A percentile compares a stretch with the other conserved stretches of the same genome.
phyloP scores from a whole-genome alignment of 2,888 invertebrate genomes.

The Drosophila peninsularis region DNA sequence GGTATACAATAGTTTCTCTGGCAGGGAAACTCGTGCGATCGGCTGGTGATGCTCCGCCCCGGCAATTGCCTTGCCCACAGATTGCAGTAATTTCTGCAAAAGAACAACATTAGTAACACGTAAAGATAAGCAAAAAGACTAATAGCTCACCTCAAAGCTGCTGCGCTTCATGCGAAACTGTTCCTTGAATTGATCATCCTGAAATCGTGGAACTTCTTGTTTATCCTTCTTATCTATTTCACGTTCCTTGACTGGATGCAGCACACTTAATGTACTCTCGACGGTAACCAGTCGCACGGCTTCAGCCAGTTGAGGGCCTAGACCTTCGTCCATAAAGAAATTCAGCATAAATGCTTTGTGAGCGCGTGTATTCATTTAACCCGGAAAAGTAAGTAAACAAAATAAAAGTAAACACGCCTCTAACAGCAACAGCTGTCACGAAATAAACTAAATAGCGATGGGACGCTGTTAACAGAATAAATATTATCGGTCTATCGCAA shows the following conservation, averaged over 20 bases:
- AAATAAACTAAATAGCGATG: background rate
- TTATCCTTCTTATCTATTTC: background rate
- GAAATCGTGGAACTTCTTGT: constrained; percentile 6
- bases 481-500: constrained; percentile 3
- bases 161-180: constrained; percentile 54
- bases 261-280: constrained; percentile 14
- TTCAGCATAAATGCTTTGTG: constrained; percentile 48
- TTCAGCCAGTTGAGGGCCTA: constrained; percentile 41
- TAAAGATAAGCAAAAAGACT: background rate
- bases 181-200: constrained; percentile 52
- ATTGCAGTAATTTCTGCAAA: constrained; percentile 33
- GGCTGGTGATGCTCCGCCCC: constrained; percentile 35
- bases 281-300: constrained; percentile 33
- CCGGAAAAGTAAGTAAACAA: constrained; percentile 22
- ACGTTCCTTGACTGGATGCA: background rate
- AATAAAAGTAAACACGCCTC: constrained; percentile 14
- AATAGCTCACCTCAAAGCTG: constrained; percentile 41
- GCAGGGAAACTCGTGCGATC: constrained; percentile 35
- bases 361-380: constrained; percentile 37
- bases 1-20: constrained; percentile 50
- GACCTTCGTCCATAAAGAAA: constrained; percentile 52
- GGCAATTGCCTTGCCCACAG: constrained; percentile 30
- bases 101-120: background rate
- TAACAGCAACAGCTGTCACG: constrained; percentile 19
- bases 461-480: background rate